Evolutionary conservation across 1,140 invertebrate genomes (phyloP), one percentile per base, ranked within the genome.

Genomic region (Portunus trituberculatus): DNA sequence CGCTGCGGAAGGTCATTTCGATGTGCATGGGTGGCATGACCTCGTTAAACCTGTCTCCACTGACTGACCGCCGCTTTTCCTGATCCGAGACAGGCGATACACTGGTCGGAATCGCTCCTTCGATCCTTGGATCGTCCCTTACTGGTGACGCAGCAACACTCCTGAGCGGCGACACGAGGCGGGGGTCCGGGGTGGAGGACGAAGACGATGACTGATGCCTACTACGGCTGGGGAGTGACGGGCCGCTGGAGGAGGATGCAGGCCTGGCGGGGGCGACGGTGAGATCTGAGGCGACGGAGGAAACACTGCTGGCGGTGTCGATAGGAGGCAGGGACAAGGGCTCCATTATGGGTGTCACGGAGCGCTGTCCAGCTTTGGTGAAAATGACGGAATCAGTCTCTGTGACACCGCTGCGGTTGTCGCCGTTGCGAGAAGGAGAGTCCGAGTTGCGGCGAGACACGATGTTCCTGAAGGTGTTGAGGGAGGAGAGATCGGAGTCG

Each of bases 401-500:
- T 8, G 93, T 96, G 28, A 92, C 92, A 28, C 59, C 29, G 45
- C 87, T 92, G 12, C 95, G 91, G n/a, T 59, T 39, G 48, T 82
- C 90, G 6, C 83, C 90, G 28, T 25, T 86, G 16, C 89, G 39
- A 28, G 83, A 91, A 89, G 93, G 93, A 6, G 93, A 96, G n/a
- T 84, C 90, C 45, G 96, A 96, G 28, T 92, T 92, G 31, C 88
- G 94, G 10, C 94, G 89, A 45, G 94, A 91, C 12, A 89, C 95
- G 16, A 67, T 82, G 29, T 96, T 88, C 28, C 96, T 93, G 86
- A 96, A 90, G 28, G 96, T 95, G 46, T 93, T 95, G n/a, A 95
- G 84, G 67, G 96, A 96, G 28, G 96, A 96, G 59, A 96, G 93
- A 46, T 96, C 96, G 3, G 96, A 96, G 92, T 96, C 96, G 45